phyloP scores from a whole-genome alignment of 2,888 invertebrate species.

The Aradus depressus region DNA sequence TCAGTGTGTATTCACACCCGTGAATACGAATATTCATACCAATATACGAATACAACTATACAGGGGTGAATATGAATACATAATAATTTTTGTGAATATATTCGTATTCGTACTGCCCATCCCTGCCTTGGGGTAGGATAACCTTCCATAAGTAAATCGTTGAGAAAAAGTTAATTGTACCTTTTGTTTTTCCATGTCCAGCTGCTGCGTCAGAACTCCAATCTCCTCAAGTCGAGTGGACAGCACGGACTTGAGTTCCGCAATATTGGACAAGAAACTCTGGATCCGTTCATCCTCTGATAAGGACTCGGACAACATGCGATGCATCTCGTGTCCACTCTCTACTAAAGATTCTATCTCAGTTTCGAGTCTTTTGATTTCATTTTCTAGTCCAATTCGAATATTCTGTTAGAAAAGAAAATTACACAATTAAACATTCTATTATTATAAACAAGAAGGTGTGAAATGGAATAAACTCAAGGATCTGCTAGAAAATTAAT shows the following conservation, averaged over 20 bases:
- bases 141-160: too few species aligned
- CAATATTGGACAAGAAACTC: conserved; percentile 51
- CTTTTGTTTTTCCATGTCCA: conserved; percentile 39
- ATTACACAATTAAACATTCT: conserved; percentile 5
- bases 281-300: conserved; percentile 52
- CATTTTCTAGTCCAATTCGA: conserved; percentile 49
- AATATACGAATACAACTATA: too few species aligned
- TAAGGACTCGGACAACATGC: conserved; percentile 53
- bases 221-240: conserved; percentile 52
- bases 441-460: not conserved
- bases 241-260: conserved; percentile 52
- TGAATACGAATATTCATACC: too few species aligned
- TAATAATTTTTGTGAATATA: too few species aligned
- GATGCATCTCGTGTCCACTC: conserved; percentile 61
- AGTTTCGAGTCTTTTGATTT: conserved; percentile 55
- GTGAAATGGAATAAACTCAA: not conserved
- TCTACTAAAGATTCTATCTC: conserved; percentile 71
- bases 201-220: conserved; percentile 37
- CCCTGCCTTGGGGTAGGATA: too few species aligned
- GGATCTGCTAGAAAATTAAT: not conserved
- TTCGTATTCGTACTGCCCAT: too few species aligned
- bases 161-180: conserved; percentile 32
- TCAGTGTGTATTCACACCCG: too few species aligned
- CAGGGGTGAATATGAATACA: too few species aligned
- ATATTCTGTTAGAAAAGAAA: conserved; percentile 34